Conservation (phyloP, 30 jellyfish, hydroid and myxozoan species). For the Pelagia noctiluca region DNA sequence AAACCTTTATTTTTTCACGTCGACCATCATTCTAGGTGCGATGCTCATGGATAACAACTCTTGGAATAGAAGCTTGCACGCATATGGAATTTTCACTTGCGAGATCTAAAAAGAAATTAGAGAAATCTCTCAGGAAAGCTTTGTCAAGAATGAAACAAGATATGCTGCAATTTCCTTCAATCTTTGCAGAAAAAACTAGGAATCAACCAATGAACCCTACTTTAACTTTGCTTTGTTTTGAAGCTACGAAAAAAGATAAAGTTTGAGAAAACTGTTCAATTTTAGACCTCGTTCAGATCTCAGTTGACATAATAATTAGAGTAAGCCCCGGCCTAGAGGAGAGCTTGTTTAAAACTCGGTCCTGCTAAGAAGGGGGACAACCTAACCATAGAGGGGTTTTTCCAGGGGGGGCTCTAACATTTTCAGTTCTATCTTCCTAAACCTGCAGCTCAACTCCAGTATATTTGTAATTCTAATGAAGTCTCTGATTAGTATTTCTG, state of each 20-base stretch:
- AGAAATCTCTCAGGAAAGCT: not conserved
- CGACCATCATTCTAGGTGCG: slow-evolving; percentile 99
- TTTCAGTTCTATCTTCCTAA: too few relatives aligned
- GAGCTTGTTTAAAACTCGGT: too few relatives aligned
- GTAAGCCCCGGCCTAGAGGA: too few relatives aligned
- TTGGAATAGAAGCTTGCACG: slow-evolving; percentile 98
- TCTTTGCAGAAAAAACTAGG: not conserved
- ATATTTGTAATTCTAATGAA: too few relatives aligned
- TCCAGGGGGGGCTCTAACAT: too few relatives aligned
- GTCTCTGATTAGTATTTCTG: too few relatives aligned
- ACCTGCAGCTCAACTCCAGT: too few relatives aligned
- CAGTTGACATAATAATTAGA: too few relatives aligned
- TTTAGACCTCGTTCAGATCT: not conserved
- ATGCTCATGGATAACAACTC: slow-evolving; percentile 99
- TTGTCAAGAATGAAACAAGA: not conserved
- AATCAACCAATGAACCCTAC: too few relatives aligned
- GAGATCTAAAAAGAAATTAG: slow-evolving; percentile 75
- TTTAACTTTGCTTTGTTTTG: not conserved
- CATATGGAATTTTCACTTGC: slow-evolving; percentile 97
- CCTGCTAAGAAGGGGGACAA: too few relatives aligned
- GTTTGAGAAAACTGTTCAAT: not conserved
- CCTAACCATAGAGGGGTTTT: too few relatives aligned
- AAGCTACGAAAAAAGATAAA: not conserved
- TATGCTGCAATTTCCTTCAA: not conserved
- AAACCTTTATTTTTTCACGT: slow-evolving; percentile 68